Evolutionary conservation across 2,797 vertebrate genomes (phyloP), one percentile per base, ranked within the genome.

Genomic region (Apogon hyalosoma): DNA sequence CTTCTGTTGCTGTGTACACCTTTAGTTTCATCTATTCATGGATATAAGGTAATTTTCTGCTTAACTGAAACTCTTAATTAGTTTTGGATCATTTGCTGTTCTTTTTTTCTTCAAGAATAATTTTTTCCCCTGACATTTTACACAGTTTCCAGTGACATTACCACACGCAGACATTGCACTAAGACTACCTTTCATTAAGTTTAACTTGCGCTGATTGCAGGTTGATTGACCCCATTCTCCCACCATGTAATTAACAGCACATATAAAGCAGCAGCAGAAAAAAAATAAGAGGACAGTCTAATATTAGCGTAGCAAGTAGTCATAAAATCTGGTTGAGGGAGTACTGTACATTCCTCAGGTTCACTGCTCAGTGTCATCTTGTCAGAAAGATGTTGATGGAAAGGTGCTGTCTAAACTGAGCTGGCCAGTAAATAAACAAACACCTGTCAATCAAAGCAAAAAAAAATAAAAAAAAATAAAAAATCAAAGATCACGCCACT

Each of bases 31-130:
- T 55, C 11, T 53, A 15, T 69, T 73, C 53, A 8, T 54, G 40
- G 40, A 38, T 76, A 46, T 69, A 56, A 69, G 45, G 74, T 63
- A 56, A 79, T 87, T 86, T 87, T 87, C 73, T 88, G 84, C 84
- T 82, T 56, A 56, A 69, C 61, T 88, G 74, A 77, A 83, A 85
- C 77, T 68, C 60, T 46, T 82, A 83, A 86, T 84, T 82, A 84
- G 69, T 41, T 31, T 16, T 42, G 24, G 6, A 42, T 75, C 82
- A 71, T 18, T 56, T 56, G 7, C 12, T 64, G 28, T 77, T 72
- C 78, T 57, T 24, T 24, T 72, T 57, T 69, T 39, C 69, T 8
- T 63, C 1, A 11, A 46, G 53, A 40, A 68, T 55, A 39, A 49
- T n/a, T 52, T 82, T 72, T 66, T 11, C 43, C 1, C 39, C 21